Percentiles rank a stretch among this genome's conserved stretches.
phyloP scores from a whole-genome alignment of 53 echinoderm and acorn worm genomes.

The Apostichopus leukothele region DNA sequence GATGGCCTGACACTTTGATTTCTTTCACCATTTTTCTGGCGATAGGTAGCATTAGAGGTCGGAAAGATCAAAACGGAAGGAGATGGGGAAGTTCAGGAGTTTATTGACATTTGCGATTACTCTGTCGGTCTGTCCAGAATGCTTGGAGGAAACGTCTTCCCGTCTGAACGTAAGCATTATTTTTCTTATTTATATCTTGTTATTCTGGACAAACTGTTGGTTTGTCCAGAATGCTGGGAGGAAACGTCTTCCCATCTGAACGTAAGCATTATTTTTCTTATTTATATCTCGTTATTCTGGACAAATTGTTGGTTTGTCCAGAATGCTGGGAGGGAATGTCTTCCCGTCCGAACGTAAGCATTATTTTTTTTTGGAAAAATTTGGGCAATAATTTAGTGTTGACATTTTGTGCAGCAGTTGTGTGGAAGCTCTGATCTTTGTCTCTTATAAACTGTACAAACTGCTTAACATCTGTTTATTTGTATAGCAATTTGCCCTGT shows the following conservation, averaged over 20 bases:
- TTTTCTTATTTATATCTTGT: too few relatives aligned
- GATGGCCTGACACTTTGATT: background rate
- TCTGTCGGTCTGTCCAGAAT: constrained; percentile 90
- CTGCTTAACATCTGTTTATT: too few relatives aligned
- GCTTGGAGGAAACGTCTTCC: constrained; percentile 85
- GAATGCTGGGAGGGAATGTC: constrained; percentile 84
- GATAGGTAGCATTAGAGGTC: constrained; percentile 76
- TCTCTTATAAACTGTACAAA: too few relatives aligned
- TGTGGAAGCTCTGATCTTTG: too few relatives aligned
- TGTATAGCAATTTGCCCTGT: too few relatives aligned
- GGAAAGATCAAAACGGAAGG: constrained; percentile 96
- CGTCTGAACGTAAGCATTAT: constrained; percentile 84
- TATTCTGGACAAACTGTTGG: too few relatives aligned
- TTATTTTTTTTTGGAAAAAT: too few relatives aligned
- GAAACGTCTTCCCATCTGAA: constrained; percentile 89
- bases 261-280: constrained; percentile 60
- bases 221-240: constrained; percentile 86
- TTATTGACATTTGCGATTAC: constrained; percentile 94
- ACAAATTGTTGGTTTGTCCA: constrained; percentile 83
- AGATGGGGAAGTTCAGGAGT: constrained; percentile 91
- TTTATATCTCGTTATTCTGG: too few relatives aligned
- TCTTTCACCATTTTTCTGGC: background rate
- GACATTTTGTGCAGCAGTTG: background rate
- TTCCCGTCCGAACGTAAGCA: constrained; percentile 97
- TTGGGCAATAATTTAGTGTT: background rate